Percentiles rank a stretch among this genome's conserved stretches.
phyloP scores from a whole-genome alignment of 2,888 invertebrate species.

The Schrankia costaestrigalis region DNA sequence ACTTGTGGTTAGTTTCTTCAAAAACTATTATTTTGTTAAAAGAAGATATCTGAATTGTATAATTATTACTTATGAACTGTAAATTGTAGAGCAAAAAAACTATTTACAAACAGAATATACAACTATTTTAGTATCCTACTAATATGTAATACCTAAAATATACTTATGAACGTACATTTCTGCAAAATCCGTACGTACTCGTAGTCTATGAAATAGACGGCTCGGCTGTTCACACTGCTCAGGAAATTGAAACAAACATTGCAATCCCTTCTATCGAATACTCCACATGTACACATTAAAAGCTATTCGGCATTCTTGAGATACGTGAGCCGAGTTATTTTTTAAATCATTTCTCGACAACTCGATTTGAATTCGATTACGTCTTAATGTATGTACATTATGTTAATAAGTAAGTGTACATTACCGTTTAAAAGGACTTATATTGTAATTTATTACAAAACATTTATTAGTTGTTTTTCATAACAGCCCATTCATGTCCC shows the following conservation, averaged over 20 bases:
- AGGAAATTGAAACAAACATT: constrained; percentile 77
- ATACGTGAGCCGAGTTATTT: constrained; percentile 15
- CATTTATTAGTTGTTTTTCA: too few relatives aligned
- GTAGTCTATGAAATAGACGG: constrained; percentile 50
- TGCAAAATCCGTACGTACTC: constrained; percentile 32
- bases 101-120: too few relatives aligned
- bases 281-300: constrained; percentile 43
- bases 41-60: too few relatives aligned
- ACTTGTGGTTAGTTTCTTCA: too few relatives aligned
- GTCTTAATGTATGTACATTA: too few relatives aligned
- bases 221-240: constrained; percentile 46
- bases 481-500: too few relatives aligned
- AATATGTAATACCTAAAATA: constrained; percentile 5
- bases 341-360: constrained; percentile 19
- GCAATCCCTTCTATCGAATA: constrained; percentile 55
- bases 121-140: not conserved
- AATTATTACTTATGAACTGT: too few relatives aligned
- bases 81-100: too few relatives aligned
- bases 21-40: too few relatives aligned
- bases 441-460: too few relatives aligned
- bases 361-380: constrained; percentile 22
- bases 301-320: constrained; percentile 20
- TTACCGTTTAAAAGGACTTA: too few relatives aligned
- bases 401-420: too few relatives aligned
- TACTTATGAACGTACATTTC: constrained; percentile 23